Base-by-base conservation (phyloP, 2,888 invertebrate species). In the Helleia helle region DNA sequence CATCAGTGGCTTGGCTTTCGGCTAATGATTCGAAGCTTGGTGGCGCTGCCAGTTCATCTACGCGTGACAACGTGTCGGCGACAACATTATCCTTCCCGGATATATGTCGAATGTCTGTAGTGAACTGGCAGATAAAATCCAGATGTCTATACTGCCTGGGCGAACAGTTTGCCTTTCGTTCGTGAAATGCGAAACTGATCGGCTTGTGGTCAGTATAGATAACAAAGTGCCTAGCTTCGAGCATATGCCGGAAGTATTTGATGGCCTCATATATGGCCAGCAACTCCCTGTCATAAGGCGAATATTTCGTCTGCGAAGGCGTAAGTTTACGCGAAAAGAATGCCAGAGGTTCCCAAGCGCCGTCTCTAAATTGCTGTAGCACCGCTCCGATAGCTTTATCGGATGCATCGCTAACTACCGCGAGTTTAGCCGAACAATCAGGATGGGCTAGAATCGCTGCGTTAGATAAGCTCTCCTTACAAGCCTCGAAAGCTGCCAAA, bases 281-380 rank as follows among this genome's bases (percentile, higher is more conserved):
- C 0, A 76, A 50, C 48, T 72, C 67, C 1, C 69, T 29, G 36
- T 74, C 69, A 42, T 71, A 73, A 1, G 62, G 54, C 14, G 57
- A 50, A 57, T 56, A 50, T 12, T 63, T 66, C 4, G 8, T 18
- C 44, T 75, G 57, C 0, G 62, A 41, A 12, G 54, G 41, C 9
- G 44, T 55, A 0, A 71, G 45, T 36, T 62, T 66, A 11, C 52
- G 50, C 2, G 63, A 65, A 41, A 64, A 69, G 40, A 70, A 71
- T 0, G 58, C 60, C 1, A 68, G 36, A 1, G 66, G 66, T 43
- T 68, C 42, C 53, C 59, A 56, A 1, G 43, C 11, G 12, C 47
- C 36, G 4, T 51, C 28, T 4, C 44, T 38, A 1, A 41, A 18
- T 25, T 43, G 37, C 4, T 43, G 40, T n/a, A 40, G 36, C 14